These are phyloP conservation scores for Parambassis ranga DNA, from an alignment of 2,797 vertebrate genomes.

Conservation along the genomic window DNA sequence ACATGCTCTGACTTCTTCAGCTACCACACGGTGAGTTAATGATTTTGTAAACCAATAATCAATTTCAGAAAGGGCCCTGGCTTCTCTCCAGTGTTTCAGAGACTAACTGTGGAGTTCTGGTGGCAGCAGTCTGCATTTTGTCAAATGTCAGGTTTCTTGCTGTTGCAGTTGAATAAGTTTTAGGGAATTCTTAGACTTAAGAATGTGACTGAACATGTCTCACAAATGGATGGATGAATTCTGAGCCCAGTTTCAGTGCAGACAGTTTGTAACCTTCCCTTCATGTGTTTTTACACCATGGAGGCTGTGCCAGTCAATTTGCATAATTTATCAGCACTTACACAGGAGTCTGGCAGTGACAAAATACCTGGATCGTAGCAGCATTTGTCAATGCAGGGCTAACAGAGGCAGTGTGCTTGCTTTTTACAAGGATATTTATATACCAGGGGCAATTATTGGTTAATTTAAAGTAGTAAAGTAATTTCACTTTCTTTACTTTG, in stretches of 20 bases:
- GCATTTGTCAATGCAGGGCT: conserved; percentile 13
- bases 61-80: neutral
- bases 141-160: neutral
- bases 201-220: too few species aligned
- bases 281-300: conserved; percentile 35
- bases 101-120: too few species aligned
- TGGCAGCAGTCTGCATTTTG: neutral
- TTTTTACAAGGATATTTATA: conserved; percentile 15
- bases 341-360: conserved; percentile 25
- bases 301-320: conserved; percentile 23
- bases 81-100: neutral
- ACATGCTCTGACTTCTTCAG: neutral
- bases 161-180: too few species aligned
- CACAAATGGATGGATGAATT: too few species aligned
- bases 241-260: conserved; percentile 20
- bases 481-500: neutral
- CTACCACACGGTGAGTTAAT: neutral
- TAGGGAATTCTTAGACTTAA: too few species aligned
- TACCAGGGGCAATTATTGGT: neutral
- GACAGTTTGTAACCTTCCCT: conserved; percentile 33
- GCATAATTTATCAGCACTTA: conserved; percentile 48
- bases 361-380: conserved; percentile 36
- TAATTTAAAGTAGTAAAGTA: conserved; percentile 4
- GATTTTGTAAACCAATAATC: neutral
- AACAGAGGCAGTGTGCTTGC: neutral